These are phyloP conservation scores for Aleadryas rufinucha DNA, from an alignment of 2,113 vertebrate species.

Conservation along the genomic window DNA sequence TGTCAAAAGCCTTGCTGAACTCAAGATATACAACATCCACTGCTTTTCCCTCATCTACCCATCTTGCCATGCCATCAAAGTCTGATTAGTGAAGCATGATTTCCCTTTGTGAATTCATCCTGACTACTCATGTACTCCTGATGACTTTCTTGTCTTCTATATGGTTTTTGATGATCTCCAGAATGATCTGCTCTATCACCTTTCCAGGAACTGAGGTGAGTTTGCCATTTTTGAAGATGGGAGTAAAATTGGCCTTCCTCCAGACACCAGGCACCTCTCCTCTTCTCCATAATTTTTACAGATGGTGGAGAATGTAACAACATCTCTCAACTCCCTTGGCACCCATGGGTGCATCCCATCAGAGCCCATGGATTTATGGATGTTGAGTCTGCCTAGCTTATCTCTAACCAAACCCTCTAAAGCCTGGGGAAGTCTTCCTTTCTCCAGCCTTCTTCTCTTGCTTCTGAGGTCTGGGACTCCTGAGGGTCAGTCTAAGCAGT, in stretches of 20 bases:
- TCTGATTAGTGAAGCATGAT: neutral
- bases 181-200: neutral
- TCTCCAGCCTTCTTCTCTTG: neutral
- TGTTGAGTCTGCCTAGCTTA: neutral
- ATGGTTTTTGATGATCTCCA: neutral
- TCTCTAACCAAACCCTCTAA: neutral
- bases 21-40: neutral
- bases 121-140: neutral
- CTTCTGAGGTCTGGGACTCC: neutral
- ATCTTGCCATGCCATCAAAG: neutral
- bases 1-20: neutral
- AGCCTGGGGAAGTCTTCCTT: neutral
- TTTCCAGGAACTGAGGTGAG: neutral
- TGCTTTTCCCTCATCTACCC: neutral
- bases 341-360: neutral
- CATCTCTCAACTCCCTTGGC: rapidly evolving
- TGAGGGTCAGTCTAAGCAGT: neutral
- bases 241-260: neutral
- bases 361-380: neutral
- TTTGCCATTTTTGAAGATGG: neutral
- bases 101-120: neutral
- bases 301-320: neutral
- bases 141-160: neutral
- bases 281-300: neutral
- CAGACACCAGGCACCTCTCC: neutral